A percentile compares a stretch with the other conserved stretches of the same genome.
phyloP scores from a whole-genome alignment of 2,113 vertebrate species.

The Lichenostomus cassidix region DNA sequence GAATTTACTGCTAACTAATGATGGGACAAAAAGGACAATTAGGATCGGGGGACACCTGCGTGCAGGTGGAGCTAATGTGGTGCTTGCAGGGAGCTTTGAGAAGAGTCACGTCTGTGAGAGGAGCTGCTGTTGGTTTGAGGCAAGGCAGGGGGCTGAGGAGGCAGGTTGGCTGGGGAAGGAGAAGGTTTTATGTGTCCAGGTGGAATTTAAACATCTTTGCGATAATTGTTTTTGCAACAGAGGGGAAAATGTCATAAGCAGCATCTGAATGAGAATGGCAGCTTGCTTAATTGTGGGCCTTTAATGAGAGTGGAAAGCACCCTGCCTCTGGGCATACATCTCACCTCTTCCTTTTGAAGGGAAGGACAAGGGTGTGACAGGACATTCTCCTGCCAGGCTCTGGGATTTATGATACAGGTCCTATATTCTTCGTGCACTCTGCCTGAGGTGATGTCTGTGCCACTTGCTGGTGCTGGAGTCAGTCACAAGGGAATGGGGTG shows the following conservation, averaged over 20 bases:
- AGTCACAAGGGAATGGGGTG: not conserved
- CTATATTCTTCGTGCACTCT: not conserved
- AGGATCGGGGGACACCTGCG: not conserved
- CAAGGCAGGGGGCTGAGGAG: not conserved
- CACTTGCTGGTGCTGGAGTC: not conserved
- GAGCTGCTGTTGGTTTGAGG: not conserved
- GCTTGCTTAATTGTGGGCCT: not conserved
- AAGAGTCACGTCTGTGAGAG: not conserved
- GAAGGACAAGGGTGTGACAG: not conserved
- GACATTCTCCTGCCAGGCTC: not conserved
- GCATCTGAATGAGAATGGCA: not conserved
- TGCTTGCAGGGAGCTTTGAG: not conserved
- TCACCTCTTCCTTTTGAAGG: not conserved
- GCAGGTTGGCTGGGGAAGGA: not conserved
- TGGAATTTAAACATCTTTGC: not conserved
- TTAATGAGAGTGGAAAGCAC: not conserved
- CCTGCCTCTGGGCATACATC: not conserved
- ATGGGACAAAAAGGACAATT: not conserved
- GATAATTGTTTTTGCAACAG: not conserved
- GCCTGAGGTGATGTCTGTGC: not conserved
- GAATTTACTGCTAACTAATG: not conserved
- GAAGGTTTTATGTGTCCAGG: not conserved
- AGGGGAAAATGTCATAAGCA: not conserved
- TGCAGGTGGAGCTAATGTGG: not conserved
- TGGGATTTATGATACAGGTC: not conserved